A percentile compares a stretch with the other conserved stretches of the same genome.
Conservation (phyloP, 2,888 invertebrate species). For the Carterocephalus palaemon region DNA sequence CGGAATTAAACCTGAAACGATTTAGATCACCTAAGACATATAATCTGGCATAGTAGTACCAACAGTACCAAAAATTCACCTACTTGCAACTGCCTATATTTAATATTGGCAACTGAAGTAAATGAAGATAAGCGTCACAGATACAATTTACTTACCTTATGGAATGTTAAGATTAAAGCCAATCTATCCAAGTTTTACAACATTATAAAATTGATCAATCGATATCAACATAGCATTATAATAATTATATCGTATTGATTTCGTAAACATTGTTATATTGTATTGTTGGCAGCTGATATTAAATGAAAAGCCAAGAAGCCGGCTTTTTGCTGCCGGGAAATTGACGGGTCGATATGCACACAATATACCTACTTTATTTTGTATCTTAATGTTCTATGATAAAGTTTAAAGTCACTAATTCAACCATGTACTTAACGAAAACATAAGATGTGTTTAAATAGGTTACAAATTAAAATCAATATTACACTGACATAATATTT, state of each 20-base stretch:
- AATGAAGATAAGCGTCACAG: slow-evolving; percentile 27
- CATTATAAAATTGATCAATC: slow-evolving; percentile 11
- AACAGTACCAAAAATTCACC: slow-evolving; percentile 12
- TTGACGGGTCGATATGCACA: too few relatives aligned
- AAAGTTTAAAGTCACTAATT: too few relatives aligned
- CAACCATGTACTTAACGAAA: too few relatives aligned
- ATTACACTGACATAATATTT: not conserved
- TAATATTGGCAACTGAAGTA: slow-evolving; percentile 32
- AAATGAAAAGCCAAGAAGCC: too few relatives aligned
- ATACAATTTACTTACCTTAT: slow-evolving; percentile 30
- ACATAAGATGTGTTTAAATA: too few relatives aligned
- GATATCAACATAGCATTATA: slow-evolving; percentile 9
- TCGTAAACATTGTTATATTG: not conserved
- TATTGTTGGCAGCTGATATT: too few relatives aligned
- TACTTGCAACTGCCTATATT: slow-evolving; percentile 31
- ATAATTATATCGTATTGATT: not conserved
- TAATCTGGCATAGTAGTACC: slow-evolving; percentile 15
- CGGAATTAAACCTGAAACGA: slow-evolving; percentile 31
- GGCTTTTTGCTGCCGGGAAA: too few relatives aligned
- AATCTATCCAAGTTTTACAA: slow-evolving; percentile 27
- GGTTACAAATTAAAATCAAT: too few relatives aligned
- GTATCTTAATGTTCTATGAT: too few relatives aligned
- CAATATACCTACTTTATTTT: too few relatives aligned
- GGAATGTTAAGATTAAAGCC: slow-evolving; percentile 60
- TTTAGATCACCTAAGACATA: slow-evolving; percentile 24